Base-by-base conservation (phyloP, 2,797 vertebrate genomes). In the Buceros bicornis region DNA sequence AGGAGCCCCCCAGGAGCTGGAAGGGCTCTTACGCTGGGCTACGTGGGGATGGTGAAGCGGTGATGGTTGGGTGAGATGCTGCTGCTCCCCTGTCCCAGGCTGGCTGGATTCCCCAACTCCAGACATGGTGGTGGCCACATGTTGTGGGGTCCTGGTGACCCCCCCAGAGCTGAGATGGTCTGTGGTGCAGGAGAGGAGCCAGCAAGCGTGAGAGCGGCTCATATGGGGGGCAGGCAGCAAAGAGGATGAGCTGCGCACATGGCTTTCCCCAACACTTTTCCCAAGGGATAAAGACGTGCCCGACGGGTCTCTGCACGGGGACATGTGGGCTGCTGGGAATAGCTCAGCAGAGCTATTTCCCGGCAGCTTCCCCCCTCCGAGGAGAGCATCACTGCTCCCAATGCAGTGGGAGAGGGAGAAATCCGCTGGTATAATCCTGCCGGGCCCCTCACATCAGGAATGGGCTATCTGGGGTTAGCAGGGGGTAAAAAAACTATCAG, bases 371-470 rank as follows among this genome's bases (percentile, higher is more conserved):
- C 48, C 48, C 1, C 1, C 47, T 82, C 33, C 19, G 26, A 92
- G 54, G 57, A 82, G 40, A 48, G 33, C 25, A 25, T n/a, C 3
- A 3, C 47, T 69, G 35, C 31, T 96, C 56, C 71, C 8, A 25
- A 53, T 8, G 8, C 21, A 69, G 17, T 1, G 0, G 24, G 81
- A 89, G 40, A 45, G 61, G 69, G 82, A 71, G 20, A 66, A 88
- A 76, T 24, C 11, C 3, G 0, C 5, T 33, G 28, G 42, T 14
- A 6, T 42, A 26, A 13, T 54, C 53, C 50, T 83, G 31, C 37
- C 33, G 69, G 22, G 24, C 4, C 18, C 10, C 25, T 76, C 1
- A 1, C 24, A 8, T 1, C 0, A 0, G 13, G n/a, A 10, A 60
- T 1, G 4, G 53, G 40, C 28, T 71, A 15, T 22, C 26, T 22